Evolutionary conservation across 35 echinoderm and acorn worm species (phyloP).

Genomic region (Diadema setosum): DNA sequence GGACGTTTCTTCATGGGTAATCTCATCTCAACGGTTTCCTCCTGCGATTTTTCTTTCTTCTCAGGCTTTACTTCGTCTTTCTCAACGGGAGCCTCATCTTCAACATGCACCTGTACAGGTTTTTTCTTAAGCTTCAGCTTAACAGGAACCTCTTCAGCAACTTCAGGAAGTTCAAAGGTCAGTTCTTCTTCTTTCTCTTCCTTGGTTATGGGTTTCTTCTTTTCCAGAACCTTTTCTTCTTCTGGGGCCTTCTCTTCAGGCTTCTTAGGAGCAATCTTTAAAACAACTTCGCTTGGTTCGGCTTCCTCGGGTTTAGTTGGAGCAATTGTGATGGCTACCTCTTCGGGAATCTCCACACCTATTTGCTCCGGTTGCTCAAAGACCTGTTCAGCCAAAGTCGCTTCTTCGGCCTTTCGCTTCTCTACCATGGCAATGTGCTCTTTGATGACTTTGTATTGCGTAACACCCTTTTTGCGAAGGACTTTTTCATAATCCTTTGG

Average conservation of each 20-base stretch:
- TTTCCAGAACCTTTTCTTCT: not conserved
- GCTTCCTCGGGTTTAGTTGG: not conserved
- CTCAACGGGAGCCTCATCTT: no score
- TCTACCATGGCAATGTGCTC: conserved; percentile 49
- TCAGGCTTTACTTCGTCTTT: not conserved
- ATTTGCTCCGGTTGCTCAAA: not conserved
- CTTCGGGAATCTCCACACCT: conserved; percentile 17
- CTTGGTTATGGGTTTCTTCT: not conserved
- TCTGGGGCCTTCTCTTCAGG: not conserved
- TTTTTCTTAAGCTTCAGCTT: no score
- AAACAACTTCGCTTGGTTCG: not conserved
- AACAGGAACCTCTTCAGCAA: no score
- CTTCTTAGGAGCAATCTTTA: not conserved
- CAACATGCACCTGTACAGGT: no score
- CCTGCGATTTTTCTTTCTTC: not conserved
- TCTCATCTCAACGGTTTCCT: not conserved
- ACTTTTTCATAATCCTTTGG: conserved; percentile 47
- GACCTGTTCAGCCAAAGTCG: not conserved
- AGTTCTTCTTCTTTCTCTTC: no score
- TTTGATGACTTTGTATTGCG: not conserved
- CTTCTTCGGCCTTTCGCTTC: conserved; percentile 43
- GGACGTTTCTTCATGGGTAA: not conserved
- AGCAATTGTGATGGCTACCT: not conserved
- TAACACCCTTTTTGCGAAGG: not conserved
- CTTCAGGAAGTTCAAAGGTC: no score